Evolutionary conservation across 1,140 invertebrate species (phyloP), one percentile per base, ranked within the genome.

Genomic region (Drosophila persimilis): DNA sequence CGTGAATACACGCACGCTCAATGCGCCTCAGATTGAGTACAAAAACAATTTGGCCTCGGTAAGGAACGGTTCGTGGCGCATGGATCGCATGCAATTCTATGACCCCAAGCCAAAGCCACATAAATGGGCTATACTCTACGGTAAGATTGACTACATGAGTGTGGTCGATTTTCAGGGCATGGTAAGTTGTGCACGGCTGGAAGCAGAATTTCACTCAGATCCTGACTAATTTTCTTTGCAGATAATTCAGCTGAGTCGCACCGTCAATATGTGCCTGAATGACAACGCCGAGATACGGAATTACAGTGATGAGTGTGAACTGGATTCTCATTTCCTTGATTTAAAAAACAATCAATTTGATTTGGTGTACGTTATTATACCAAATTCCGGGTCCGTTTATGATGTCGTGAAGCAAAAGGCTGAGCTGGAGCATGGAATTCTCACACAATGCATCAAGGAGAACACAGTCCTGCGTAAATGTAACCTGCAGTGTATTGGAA

Each of bases 371-470:
- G 92, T 95, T 5, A 89, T 95, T 48, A 93, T 95, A 26, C 75
- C 95, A 2, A 90, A 94, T 7, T 91, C 91, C 22, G 92, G 92
- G 0, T 66, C 88, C 20, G 51, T 69, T 20, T 94, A 94, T 63
- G 91, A 93, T 84, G 77, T 92, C 84, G 90, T 97, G 0, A 98
- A 98, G 90, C 94, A 95, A 74, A 92, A 93, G 6, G 95, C 96
- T 0, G 97, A 98, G 92, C 84, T 96, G 0, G 89, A 93, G 3
- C 91, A 96, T 46, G 96, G 96, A 4, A 92, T 97, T 44, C 84
- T 97, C 13, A 98, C 97, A 0, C 97, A 98, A 77, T 98, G 97
- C 80, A 92, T 98, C 7, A 96, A 95, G 83, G 89, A 92, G 24
- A 75, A 53, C 55, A 97, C 95, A 11, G 81, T 93, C 1, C 55